Conservation (phyloP, 92 coral and sea anemone genomes). For the Pocillopora grandis region DNA sequence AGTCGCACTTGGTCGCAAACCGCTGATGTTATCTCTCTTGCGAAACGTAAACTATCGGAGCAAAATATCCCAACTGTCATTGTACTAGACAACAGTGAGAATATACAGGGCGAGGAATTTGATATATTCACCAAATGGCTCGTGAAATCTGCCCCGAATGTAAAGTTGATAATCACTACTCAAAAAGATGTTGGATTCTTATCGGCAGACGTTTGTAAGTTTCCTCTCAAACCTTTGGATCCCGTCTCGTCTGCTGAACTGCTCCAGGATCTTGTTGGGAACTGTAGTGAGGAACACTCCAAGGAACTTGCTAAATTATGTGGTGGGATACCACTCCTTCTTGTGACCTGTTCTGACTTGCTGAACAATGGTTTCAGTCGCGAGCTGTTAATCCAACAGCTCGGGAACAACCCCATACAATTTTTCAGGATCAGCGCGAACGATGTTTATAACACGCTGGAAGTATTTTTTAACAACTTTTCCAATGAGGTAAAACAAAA, state of each 20-base stretch:
- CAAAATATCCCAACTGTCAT: slow-evolving; percentile 29
- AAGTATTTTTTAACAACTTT: neutral
- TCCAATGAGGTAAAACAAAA: neutral
- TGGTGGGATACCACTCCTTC: slow-evolving; percentile 35
- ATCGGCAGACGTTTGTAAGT: slow-evolving; percentile 8
- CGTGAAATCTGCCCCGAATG: neutral
- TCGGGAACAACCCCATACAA: slow-evolving; percentile 18
- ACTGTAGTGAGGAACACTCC: neutral
- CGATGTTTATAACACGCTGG: slow-evolving; percentile 12
- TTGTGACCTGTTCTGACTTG: neutral
- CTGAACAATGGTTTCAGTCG: neutral
- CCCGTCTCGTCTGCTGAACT: neutral
- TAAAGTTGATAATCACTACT: slow-evolving; percentile 25
- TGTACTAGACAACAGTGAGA: slow-evolving; percentile 59
- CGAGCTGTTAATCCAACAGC: neutral
- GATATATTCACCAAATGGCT: neutral
- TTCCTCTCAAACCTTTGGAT: slow-evolving; percentile 5
- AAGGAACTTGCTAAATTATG: slow-evolving; percentile 12
- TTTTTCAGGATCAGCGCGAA: neutral
- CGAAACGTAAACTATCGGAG: slow-evolving; percentile 22
- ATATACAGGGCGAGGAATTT: slow-evolving; percentile 38
- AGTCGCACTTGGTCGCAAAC: slow-evolving; percentile 16
- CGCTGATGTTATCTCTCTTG: slow-evolving; percentile 39
- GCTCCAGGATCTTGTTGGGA: neutral
- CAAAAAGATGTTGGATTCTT: neutral